These are phyloP conservation scores for Pantala flavescens DNA, from an alignment of 1,140 invertebrate genomes.

Conservation along the genomic window DNA sequence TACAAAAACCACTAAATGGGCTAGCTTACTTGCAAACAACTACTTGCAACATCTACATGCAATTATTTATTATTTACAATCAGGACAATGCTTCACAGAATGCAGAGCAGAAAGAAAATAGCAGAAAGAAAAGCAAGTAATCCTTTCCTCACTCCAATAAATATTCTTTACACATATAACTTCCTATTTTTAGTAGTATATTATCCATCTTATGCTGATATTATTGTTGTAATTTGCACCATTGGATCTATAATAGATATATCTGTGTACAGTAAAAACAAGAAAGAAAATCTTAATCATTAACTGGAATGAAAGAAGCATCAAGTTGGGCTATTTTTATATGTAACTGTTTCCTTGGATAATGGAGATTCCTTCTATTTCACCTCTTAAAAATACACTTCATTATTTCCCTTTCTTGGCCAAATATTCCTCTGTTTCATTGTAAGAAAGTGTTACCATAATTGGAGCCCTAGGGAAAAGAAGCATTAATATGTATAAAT, in stretches of 20 bases:
- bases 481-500: neutral
- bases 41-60: no score
- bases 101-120: no score
- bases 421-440: neutral
- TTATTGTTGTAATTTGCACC: neutral
- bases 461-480: neutral
- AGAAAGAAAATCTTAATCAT: neutral
- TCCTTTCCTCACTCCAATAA: no score
- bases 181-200: no score
- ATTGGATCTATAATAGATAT: neutral
- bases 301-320: constrained; percentile 9
- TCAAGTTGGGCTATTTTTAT: neutral
- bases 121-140: no score
- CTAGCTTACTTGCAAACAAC: no score
- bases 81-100: no score
- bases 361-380: neutral
- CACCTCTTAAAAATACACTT: neutral
- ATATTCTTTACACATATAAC: no score
- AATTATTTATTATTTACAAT: no score
- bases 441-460: neutral
- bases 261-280: neutral
- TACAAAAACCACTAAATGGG: no score
- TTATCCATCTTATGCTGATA: neutral
- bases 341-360: neutral
- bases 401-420: neutral